These are phyloP conservation scores for Syritta pipiens DNA, from an alignment of 2,888 invertebrate genomes.

Conservation along the genomic window DNA sequence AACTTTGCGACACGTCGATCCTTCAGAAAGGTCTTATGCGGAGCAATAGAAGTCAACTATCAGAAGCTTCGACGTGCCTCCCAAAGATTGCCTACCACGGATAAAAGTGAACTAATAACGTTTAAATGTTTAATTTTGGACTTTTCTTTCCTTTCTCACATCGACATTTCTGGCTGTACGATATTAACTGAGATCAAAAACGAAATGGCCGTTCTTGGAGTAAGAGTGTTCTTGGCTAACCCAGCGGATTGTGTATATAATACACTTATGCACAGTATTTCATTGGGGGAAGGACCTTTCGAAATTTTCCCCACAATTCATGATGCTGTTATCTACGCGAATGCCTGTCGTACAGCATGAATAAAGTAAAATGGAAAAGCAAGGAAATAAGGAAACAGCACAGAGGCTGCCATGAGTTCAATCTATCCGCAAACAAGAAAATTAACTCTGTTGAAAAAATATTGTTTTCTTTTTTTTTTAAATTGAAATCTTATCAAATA, in stretches of 20 bases:
- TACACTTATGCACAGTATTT: constrained; percentile 77
- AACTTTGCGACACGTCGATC: constrained; percentile 84
- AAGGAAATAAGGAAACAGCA: background rate
- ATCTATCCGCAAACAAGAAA: constrained; percentile 1
- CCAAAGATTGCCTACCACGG: background rate
- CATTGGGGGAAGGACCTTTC: constrained; percentile 78
- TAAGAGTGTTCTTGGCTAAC: constrained; percentile 81
- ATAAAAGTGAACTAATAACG: constrained; percentile 54
- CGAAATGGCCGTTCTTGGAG: constrained; percentile 80
- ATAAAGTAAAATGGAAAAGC: constrained; percentile 49
- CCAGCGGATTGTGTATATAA: constrained; percentile 80
- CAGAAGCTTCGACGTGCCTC: constrained; percentile 73
- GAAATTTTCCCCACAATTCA: constrained; percentile 83
- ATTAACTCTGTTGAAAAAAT: no score
- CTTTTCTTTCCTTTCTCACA: constrained; percentile 83
- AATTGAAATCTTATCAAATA: constrained; percentile 24
- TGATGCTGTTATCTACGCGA: constrained; percentile 82
- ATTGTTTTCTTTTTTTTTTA: background rate
- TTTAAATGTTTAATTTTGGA: constrained; percentile 80
- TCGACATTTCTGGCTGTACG: constrained; percentile 84
- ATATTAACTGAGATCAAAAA: constrained; percentile 81
- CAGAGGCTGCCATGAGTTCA: background rate
- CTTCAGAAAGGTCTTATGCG: constrained; percentile 81
- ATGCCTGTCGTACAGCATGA: constrained; percentile 75
- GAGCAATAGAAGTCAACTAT: constrained; percentile 80